Evolutionary conservation across 2,797 vertebrate genomes (phyloP), one percentile per base, ranked within the genome.

Genomic region (Tolypeutes matacus): DNA sequence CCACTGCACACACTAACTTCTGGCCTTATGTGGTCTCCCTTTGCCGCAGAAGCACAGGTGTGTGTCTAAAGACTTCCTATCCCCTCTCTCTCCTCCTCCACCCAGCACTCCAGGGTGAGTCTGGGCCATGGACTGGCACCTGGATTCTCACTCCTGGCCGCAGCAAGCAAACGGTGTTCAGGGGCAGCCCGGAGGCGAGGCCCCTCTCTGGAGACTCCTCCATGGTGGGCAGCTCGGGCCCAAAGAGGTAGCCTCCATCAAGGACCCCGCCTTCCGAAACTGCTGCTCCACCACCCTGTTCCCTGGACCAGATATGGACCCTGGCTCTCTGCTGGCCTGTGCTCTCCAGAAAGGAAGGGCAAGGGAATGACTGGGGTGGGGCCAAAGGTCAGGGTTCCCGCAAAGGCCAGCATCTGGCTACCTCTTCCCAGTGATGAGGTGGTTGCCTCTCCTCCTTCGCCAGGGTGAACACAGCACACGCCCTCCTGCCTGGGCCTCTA

Each of bases 1-100:
- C 62, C 42, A 2, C 75, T 58, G 64, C 60, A 39, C 67, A 60
- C n/a, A 69, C 18, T 70, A 60, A 58, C 69, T 36, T 49, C 84
- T 77, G 34, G 39, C 69, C 64, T 80, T 39, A 39, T 64, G 23
- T 65, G 83, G 67, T 76, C 53, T 95, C 83, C 78, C 53, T 94
- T 62, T 76, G 42, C 60, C 86, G 65, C 51, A 90, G 94, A 81
- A 94, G 85, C 76, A 83, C 56, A 62, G 53, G 27, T 36, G 31
- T 67, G 5, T 23, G 70, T 46, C 72, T 82, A 65, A 42, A 78
- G 73, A 95, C 14, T 12, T 46, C 65, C 42, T 3, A 18, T 25
- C 62, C 73, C 23, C 42, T 42, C 56, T 42, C 56, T 82, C 42
- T 18, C 29, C 51, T 64, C 53, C 62, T 77, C 62, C 18, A 46